Percentiles rank a stretch among this genome's conserved stretches.
phyloP scores from a whole-genome alignment of 1,140 invertebrate genomes.

The Calycopis cecrops region DNA sequence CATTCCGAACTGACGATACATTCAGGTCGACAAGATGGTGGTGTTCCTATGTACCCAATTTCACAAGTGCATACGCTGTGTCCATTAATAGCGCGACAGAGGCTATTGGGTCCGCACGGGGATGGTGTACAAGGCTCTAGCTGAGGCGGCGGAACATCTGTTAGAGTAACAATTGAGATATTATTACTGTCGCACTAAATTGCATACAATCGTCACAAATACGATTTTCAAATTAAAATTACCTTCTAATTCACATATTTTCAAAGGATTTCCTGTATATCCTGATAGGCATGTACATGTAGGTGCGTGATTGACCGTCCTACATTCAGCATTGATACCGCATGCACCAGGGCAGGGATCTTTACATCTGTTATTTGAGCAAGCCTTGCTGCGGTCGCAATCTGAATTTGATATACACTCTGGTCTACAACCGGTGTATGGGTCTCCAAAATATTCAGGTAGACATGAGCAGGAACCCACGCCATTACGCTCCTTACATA shows the following conservation, averaged over 20 bases:
- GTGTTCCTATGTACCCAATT: constrained; percentile 83
- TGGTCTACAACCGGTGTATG: constrained; percentile 89
- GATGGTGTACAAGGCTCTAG: constrained; percentile 84
- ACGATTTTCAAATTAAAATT: constrained; percentile 26
- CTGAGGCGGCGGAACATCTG: constrained; percentile 34
- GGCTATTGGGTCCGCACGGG: constrained; percentile 88
- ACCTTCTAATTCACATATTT: constrained; percentile 58
- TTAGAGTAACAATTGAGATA: constrained; percentile 35
- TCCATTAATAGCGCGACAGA: constrained; percentile 82
- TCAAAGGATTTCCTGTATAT: constrained; percentile 83
- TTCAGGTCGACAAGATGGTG: constrained; percentile 87
- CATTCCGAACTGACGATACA: constrained; percentile 90
- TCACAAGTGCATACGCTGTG: constrained; percentile 90
- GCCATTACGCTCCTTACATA: constrained; percentile 88
- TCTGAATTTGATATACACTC: constrained; percentile 91
- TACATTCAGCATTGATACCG: constrained; percentile 86
- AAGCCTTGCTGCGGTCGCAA: constrained; percentile 85
- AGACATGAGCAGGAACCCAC: constrained; percentile 88
- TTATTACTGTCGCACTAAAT: constrained; percentile 1
- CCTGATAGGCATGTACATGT: constrained; percentile 84
- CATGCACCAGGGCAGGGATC: constrained; percentile 89
- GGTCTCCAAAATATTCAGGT: constrained; percentile 89
- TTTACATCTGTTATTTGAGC: constrained; percentile 87
- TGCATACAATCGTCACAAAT: constrained; percentile 12
- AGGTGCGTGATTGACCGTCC: constrained; percentile 85